These are phyloP conservation scores for Clinocottus analis DNA, from an alignment of 2,113 vertebrate genomes.

Conservation along the genomic window DNA sequence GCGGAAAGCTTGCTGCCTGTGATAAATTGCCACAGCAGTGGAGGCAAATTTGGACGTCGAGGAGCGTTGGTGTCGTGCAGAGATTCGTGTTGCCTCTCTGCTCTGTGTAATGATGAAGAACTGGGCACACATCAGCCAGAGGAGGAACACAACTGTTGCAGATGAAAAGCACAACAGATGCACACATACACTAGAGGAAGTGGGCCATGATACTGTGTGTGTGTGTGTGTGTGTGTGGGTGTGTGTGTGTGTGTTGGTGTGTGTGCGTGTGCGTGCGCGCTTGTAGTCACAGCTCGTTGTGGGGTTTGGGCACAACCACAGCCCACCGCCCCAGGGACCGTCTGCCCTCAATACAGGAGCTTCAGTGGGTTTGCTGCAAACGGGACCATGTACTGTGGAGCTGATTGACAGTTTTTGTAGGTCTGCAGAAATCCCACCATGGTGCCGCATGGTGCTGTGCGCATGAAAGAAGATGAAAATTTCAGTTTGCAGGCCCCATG, in stretches of 20 bases:
- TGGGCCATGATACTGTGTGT: too few relatives aligned
- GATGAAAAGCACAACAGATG: slow-evolving; percentile 56
- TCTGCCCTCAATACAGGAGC: slow-evolving; percentile 58
- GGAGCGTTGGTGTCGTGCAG: slow-evolving; percentile 63
- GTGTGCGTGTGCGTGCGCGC: slow-evolving; percentile 6
- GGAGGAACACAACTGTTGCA: slow-evolving; percentile 55
- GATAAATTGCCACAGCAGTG: slow-evolving; percentile 69
- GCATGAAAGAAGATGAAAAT: slow-evolving; percentile 11
- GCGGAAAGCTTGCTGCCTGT: slow-evolving; percentile 53
- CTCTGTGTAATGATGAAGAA: slow-evolving; percentile 71
- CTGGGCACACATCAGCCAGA: slow-evolving; percentile 54
- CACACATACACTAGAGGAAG: too few relatives aligned
- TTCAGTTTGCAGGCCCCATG: not conserved
- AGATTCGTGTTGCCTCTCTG: slow-evolving; percentile 55
- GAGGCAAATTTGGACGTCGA: slow-evolving; percentile 69
- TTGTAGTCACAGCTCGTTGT: slow-evolving; percentile 25
- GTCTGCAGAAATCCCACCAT: slow-evolving; percentile 15
- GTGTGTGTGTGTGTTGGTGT: not conserved
- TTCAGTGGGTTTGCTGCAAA: slow-evolving; percentile 27
- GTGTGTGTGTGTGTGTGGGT: not conserved
- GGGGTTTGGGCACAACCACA: slow-evolving; percentile 40
- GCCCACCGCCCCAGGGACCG: slow-evolving; percentile 41
- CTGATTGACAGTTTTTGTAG: slow-evolving; percentile 36
- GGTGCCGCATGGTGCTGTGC: slow-evolving; percentile 2
- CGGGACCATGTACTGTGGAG: slow-evolving; percentile 6